phyloP scores from a whole-genome alignment of 2,888 invertebrate genomes.

The Drosophila yooni region DNA sequence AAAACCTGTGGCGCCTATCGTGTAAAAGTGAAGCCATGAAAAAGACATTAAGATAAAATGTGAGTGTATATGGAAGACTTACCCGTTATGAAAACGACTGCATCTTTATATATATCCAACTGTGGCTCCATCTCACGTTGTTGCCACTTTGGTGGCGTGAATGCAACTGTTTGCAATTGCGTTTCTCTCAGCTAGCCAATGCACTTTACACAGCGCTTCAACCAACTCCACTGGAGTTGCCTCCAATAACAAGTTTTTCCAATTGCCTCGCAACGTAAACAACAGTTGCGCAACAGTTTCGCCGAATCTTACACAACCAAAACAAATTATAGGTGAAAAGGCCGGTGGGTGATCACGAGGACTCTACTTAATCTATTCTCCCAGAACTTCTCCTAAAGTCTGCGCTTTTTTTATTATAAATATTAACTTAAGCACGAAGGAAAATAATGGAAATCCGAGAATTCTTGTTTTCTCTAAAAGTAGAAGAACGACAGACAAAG shows the following conservation, averaged over 20 bases:
- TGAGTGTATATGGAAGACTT: constrained; percentile 2
- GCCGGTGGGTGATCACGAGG: not conserved
- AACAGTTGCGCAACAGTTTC: constrained; percentile 44
- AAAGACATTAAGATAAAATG: not conserved
- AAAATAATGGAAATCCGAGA: not conserved
- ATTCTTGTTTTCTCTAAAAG: not conserved
- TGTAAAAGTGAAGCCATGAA: constrained; percentile 83
- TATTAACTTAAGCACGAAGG: not conserved
- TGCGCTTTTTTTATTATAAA: not conserved
- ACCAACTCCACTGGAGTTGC: constrained; percentile 21
- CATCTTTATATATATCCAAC: constrained; percentile 73
- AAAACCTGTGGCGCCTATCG: constrained; percentile 92
- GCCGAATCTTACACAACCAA: constrained; percentile 22
- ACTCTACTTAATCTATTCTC: not conserved
- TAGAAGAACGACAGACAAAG: not conserved
- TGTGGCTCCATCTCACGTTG: constrained; percentile 42
- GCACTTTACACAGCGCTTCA: constrained; percentile 15
- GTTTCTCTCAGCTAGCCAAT: constrained; percentile 31
- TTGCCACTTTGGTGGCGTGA: constrained; percentile 50
- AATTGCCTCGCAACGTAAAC: constrained; percentile 26
- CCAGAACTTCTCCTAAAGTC: not conserved
- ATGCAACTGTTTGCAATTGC: constrained; percentile 55
- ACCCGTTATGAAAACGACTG: constrained; percentile 83
- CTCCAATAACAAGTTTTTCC: constrained; percentile 72
- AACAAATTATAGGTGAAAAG: not conserved